phyloP scores from a whole-genome alignment of 1,140 invertebrate genomes.

The Eupeodes corollae region DNA sequence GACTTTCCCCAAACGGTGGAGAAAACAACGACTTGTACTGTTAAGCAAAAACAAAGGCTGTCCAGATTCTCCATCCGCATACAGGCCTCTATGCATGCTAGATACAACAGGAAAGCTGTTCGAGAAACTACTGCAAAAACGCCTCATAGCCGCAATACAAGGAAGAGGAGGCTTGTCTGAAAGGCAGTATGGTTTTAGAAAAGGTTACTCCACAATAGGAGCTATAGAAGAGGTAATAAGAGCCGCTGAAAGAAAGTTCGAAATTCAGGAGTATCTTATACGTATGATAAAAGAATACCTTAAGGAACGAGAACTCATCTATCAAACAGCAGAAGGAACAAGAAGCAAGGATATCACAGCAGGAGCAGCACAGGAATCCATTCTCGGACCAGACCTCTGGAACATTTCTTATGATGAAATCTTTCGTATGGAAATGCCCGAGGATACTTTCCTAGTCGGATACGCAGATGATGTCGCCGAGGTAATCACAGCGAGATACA shows the following conservation, averaged over 20 bases:
- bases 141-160: background rate
- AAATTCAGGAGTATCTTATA: background rate
- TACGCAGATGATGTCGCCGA: too few relatives aligned
- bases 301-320: background rate
- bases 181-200: too few relatives aligned
- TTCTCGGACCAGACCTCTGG: too few relatives aligned
- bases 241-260: background rate
- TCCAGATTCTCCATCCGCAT: too few relatives aligned
- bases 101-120: background rate
- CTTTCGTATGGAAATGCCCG: background rate
- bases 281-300: background rate
- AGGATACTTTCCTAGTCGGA: background rate
- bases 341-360: background rate
- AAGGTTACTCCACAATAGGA: background rate
- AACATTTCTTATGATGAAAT: too few relatives aligned
- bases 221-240: background rate
- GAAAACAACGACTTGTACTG: too few relatives aligned
- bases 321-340: background rate
- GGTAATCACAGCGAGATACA: background rate
- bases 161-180: background rate
- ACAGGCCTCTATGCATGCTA: too few relatives aligned
- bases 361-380: background rate
- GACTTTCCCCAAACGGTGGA: background rate
- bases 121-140: background rate
- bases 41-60: too few relatives aligned